Conservation (phyloP, 2,888 invertebrate species). For the Lobophora halterata region DNA sequence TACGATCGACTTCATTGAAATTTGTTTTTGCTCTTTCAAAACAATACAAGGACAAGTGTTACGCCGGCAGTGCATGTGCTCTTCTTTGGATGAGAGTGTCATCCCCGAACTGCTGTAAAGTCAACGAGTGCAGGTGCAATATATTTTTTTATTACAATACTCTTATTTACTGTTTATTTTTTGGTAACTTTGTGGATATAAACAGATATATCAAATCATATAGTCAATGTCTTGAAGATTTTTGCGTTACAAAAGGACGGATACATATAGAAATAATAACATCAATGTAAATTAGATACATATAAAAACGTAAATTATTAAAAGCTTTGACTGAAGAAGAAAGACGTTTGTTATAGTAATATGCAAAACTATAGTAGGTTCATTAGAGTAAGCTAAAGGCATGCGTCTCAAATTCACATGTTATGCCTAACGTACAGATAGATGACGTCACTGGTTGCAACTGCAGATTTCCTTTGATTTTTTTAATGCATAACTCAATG, state of each 20-base stretch:
- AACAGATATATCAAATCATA: too few species aligned
- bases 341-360: too few species aligned
- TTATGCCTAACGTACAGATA: constrained; percentile 19
- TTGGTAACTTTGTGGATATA: too few species aligned
- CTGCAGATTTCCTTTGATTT: constrained; percentile 7
- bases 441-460: constrained; percentile 23
- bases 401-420: constrained; percentile 22
- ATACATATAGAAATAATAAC: too few species aligned
- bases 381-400: constrained; percentile 8
- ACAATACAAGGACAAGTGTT: constrained; percentile 50
- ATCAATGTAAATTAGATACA: too few species aligned
- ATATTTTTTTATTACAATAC: constrained; percentile 19
- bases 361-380: too few species aligned
- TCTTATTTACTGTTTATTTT: constrained; percentile 4
- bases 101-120: constrained; percentile 54
- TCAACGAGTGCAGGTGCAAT: constrained; percentile 68
- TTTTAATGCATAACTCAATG: constrained; percentile 11
- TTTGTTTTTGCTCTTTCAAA: constrained; percentile 43
- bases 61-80: constrained; percentile 58
- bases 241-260: too few species aligned
- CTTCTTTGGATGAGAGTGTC: constrained; percentile 50
- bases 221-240: too few species aligned
- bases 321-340: too few species aligned
- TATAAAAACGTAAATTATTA: too few species aligned
- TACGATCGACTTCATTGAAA: constrained; percentile 53